Evolutionary conservation across 1,140 invertebrate species (phyloP).

Genomic region (Pseudobourletiella spinata): DNA sequence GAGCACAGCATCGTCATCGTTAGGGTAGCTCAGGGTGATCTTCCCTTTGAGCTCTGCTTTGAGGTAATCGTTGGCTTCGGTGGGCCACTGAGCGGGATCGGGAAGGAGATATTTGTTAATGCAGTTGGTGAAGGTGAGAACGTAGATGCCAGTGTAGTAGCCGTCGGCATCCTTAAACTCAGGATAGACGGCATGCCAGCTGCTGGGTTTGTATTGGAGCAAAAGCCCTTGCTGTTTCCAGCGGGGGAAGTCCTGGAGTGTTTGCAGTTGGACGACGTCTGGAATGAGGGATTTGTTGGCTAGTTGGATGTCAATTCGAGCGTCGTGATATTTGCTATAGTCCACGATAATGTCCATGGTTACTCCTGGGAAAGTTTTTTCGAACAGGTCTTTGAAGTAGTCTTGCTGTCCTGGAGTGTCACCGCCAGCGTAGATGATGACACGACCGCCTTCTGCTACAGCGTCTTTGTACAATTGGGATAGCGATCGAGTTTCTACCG

Average conservation of each 20-base stretch:
- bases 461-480: neutral
- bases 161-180: conserved; percentile 15
- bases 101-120: too few species aligned
- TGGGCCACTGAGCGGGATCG: conserved; percentile 8
- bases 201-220: conserved; percentile 9
- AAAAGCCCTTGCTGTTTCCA: conserved; percentile 10
- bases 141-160: too few species aligned
- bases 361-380: conserved; percentile 1
- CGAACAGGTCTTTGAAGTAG: neutral
- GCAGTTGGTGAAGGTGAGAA: too few species aligned
- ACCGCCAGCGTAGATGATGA: conserved; percentile 12
- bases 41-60: conserved; percentile 16
- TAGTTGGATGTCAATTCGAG: conserved; percentile 9
- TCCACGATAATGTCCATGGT: neutral
- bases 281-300: neutral
- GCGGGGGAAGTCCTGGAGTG: conserved; percentile 5
- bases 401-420: conserved; percentile 10
- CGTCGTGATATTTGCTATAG: too few species aligned
- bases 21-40: conserved; percentile 16
- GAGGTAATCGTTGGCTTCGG: conserved; percentile 16
- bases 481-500: too few species aligned
- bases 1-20: conserved; percentile 27
- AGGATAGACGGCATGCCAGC: conserved; percentile 5
- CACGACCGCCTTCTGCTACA: neutral
- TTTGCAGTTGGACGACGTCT: too few species aligned